Evolutionary conservation across 2,888 invertebrate genomes (phyloP).

Genomic region (Carcina quercana): DNA sequence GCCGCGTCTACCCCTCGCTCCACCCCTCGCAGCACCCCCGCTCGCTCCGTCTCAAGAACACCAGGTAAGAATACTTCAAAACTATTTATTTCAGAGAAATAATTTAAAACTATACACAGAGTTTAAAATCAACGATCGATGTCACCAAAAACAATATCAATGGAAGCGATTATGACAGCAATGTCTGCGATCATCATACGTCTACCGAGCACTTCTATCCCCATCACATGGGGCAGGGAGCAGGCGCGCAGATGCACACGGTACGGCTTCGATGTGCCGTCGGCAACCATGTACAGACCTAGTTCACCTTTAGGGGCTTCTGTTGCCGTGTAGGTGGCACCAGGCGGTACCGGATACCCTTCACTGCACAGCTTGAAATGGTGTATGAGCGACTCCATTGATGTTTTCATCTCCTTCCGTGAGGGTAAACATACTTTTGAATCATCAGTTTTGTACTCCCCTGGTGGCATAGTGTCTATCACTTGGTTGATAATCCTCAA

Average conservation of each 20-base stretch:
- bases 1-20: constrained; percentile 81
- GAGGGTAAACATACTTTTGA: constrained; percentile 84
- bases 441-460: constrained; percentile 87
- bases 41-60: constrained; percentile 69
- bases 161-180: constrained; percentile 82
- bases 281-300: constrained; percentile 89
- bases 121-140: constrained; percentile 71
- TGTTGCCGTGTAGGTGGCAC: constrained; percentile 83
- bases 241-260: constrained; percentile 76
- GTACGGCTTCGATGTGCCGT: constrained; percentile 85
- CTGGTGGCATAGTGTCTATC: constrained; percentile 86
- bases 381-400: constrained; percentile 92
- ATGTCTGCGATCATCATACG: constrained; percentile 83
- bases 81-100: no score
- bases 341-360: constrained; percentile 89
- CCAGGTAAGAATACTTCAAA: constrained; percentile 46
- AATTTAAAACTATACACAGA: no score
- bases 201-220: constrained; percentile 67
- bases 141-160: constrained; percentile 78
- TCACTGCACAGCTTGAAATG: constrained; percentile 91
- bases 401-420: constrained; percentile 87
- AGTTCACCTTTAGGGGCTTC: constrained; percentile 93
- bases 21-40: constrained; percentile 81
- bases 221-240: constrained; percentile 77
- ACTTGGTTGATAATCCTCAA: constrained; percentile 86